Evolutionary conservation across 1,140 invertebrate genomes (phyloP).

Genomic region (Trachymyrmex cornetzi): DNA sequence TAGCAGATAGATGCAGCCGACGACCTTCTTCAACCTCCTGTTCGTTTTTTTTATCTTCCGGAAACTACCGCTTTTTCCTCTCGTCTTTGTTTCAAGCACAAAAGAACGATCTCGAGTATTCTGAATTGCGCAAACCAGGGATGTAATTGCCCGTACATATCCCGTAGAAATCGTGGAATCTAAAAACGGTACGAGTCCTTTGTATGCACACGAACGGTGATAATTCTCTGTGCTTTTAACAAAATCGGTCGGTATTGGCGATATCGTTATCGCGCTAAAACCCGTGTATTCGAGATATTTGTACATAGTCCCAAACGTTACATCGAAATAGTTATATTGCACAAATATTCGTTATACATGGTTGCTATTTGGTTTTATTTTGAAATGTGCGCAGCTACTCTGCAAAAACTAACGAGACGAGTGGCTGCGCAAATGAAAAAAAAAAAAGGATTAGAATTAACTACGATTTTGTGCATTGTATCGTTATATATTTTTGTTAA

Average conservation of each 20-base stretch:
- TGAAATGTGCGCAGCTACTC: constrained; percentile 1
- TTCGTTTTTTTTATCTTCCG: constrained; percentile 1
- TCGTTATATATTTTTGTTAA: constrained; percentile 24
- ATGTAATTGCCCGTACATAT: constrained; percentile 64
- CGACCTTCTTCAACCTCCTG: background rate
- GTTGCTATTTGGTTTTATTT: constrained; percentile 32
- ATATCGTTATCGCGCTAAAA: constrained; percentile 19
- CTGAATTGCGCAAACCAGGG: constrained; percentile 44
- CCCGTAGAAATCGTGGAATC: constrained; percentile 55
- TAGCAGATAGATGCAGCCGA: background rate
- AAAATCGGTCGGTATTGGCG: constrained; percentile 38
- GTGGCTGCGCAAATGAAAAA: background rate
- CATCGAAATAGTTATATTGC: constrained; percentile 23
- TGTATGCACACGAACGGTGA: constrained; percentile 19
- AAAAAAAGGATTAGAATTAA: constrained; percentile 47
- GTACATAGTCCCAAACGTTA: constrained; percentile 13
- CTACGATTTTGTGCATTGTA: constrained; percentile 7
- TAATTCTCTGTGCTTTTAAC: constrained; percentile 40
- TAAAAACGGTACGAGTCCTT: constrained; percentile 45
- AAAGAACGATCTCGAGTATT: constrained; percentile 63
- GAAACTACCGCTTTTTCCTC: constrained; percentile 56
- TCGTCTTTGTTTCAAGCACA: constrained; percentile 63
- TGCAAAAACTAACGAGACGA: constrained; percentile 39
- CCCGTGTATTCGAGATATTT: constrained; percentile 3
- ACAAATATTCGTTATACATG: constrained; percentile 29